phyloP scores from a whole-genome alignment of 1,140 invertebrate species.

The Drosophila yakuba region DNA sequence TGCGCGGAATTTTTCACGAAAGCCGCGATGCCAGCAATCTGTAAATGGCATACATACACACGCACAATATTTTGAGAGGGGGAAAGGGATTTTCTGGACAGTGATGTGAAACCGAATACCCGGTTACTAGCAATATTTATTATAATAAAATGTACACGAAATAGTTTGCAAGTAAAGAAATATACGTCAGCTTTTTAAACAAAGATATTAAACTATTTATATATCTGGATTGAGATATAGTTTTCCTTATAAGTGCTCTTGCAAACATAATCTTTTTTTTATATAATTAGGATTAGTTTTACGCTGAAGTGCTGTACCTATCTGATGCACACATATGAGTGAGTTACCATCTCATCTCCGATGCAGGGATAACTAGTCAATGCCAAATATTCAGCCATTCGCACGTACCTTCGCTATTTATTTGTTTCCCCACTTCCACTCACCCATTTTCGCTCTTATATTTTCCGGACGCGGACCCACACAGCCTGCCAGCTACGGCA shows the following conservation, averaged over 20 bases:
- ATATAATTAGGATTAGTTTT: too few species aligned
- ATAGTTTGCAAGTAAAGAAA: too few species aligned
- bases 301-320: not conserved
- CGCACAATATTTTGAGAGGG: constrained; percentile 6
- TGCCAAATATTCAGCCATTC: constrained; percentile 53
- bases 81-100: not conserved
- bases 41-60: constrained; percentile 39
- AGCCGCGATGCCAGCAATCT: constrained; percentile 47
- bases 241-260: too few species aligned
- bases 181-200: too few species aligned
- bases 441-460: constrained; percentile 14
- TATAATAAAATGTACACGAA: too few species aligned
- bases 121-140: too few species aligned
- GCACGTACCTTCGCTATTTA: constrained; percentile 68
- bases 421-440: constrained; percentile 52
- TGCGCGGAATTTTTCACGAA: constrained; percentile 69
- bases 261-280: too few species aligned
- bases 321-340: not conserved
- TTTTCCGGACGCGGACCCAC: not conserved
- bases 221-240: too few species aligned
- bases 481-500: constrained; percentile 93
- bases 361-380: constrained; percentile 18
- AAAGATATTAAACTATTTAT: too few species aligned
- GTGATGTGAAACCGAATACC: not conserved
- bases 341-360: constrained; percentile 8